Conservation (phyloP, 2,888 invertebrate species). For the Caprella mutica region DNA sequence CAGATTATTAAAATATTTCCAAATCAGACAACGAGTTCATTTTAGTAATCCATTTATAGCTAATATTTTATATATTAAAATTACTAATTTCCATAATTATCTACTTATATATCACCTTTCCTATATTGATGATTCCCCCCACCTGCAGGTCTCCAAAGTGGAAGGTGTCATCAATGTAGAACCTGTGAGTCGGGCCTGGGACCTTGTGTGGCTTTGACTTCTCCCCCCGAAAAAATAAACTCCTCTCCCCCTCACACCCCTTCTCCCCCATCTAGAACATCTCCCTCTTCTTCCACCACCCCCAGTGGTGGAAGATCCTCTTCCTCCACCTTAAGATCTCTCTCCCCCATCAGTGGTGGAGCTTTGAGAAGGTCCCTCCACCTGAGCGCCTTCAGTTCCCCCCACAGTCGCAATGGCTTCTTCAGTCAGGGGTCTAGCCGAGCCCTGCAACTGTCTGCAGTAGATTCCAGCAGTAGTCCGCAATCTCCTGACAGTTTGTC, state of each 20-base stretch:
- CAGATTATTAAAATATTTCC: too few relatives aligned
- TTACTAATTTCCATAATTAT: too few relatives aligned
- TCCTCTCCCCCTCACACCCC: conserved; percentile 4
- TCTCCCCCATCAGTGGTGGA: neutral
- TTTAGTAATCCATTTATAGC: too few relatives aligned
- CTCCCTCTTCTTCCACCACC: neutral
- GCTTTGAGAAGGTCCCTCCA: too few relatives aligned
- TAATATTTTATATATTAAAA: too few relatives aligned
- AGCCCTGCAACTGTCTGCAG: neutral
- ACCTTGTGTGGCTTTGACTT: neutral
- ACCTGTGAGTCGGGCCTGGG: neutral
- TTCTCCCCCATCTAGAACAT: conserved; percentile 7
- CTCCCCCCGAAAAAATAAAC: neutral
- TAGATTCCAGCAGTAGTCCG: neutral
- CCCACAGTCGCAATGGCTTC: too few relatives aligned
- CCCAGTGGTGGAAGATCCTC: neutral
- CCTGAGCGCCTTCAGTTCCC: conserved; percentile 4
- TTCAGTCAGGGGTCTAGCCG: too few relatives aligned
- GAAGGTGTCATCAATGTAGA: conserved; percentile 2
- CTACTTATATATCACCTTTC: too few relatives aligned
- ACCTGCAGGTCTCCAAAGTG: too few relatives aligned
- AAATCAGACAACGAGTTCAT: too few relatives aligned
- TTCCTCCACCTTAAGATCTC: neutral
- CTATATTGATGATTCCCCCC: too few relatives aligned
- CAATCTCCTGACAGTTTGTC: neutral